Percentiles rank a stretch among this genome's conserved stretches.
phyloP scores from a whole-genome alignment of 2,113 vertebrate species.

The Bos indicus region DNA sequence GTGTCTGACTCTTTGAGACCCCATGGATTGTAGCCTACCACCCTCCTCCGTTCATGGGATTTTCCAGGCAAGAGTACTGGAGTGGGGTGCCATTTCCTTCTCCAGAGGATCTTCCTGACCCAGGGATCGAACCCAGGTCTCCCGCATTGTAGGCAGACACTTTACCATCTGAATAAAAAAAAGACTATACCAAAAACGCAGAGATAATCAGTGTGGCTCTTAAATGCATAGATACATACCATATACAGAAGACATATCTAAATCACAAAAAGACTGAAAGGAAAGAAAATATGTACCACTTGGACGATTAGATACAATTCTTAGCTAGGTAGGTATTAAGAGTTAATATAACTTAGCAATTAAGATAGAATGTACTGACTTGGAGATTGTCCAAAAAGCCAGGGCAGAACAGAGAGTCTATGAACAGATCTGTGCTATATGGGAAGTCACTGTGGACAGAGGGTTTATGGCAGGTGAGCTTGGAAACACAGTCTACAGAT shows the following conservation, averaged over 20 bases:
- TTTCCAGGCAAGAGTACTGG: not conserved
- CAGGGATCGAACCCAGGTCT: not conserved
- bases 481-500: not conserved
- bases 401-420: not conserved
- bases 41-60: not conserved
- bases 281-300: not conserved
- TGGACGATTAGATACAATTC: not conserved
- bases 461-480: not conserved
- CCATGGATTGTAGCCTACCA: not conserved
- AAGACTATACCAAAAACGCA: not conserved
- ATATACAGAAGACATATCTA: not conserved
- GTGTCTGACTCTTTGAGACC: not conserved
- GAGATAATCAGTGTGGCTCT: not conserved
- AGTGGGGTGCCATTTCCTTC: not conserved
- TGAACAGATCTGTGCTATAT: not conserved
- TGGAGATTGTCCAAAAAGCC: not conserved
- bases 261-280: not conserved
- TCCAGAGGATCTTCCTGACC: not conserved
- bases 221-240: not conserved
- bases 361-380: not conserved
- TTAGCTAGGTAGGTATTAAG: not conserved
- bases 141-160: not conserved
- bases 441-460: not conserved
- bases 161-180: not conserved
- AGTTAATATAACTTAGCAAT: not conserved